phyloP scores from a whole-genome alignment of 2,113 vertebrate species.

The Dicrurus megarhynchus region DNA sequence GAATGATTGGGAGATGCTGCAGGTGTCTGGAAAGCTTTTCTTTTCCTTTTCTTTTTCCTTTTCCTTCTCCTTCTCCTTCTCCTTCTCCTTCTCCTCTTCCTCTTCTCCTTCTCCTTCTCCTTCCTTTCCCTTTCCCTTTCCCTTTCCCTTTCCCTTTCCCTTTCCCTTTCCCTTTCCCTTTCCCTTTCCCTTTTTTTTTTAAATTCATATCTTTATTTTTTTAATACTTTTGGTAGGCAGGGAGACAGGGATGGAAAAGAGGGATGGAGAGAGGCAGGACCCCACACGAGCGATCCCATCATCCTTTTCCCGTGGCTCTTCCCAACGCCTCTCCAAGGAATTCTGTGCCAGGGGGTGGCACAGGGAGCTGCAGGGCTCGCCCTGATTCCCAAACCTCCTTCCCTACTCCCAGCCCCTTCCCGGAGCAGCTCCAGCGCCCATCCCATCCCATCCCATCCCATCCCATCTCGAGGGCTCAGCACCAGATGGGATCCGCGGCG shows the following conservation, averaged over 20 bases:
- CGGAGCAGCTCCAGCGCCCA: background rate
- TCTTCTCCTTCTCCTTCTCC: no score
- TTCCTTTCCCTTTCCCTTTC: background rate
- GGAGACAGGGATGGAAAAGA: background rate
- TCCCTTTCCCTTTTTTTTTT: background rate
- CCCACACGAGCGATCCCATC: rapidly evolving
- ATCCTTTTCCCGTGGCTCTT: background rate
- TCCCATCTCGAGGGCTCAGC: background rate
- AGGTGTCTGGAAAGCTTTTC: background rate
- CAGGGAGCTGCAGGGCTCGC: background rate
- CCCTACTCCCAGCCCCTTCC: background rate
- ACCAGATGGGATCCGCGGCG: background rate
- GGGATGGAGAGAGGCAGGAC: background rate
- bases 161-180: no score
- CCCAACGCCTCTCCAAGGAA: background rate
- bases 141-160: no score
- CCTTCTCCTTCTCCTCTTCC: no score
- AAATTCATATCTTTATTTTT: background rate
- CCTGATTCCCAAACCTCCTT: background rate
- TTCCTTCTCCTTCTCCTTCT: background rate
- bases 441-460: background rate
- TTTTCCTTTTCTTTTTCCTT: background rate
- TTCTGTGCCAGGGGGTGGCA: background rate
- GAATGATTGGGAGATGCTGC: no score
- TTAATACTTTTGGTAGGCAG: background rate